These are phyloP conservation scores for Suricata suricatta DNA, from an alignment of 2,113 vertebrate species.

Conservation along the genomic window DNA sequence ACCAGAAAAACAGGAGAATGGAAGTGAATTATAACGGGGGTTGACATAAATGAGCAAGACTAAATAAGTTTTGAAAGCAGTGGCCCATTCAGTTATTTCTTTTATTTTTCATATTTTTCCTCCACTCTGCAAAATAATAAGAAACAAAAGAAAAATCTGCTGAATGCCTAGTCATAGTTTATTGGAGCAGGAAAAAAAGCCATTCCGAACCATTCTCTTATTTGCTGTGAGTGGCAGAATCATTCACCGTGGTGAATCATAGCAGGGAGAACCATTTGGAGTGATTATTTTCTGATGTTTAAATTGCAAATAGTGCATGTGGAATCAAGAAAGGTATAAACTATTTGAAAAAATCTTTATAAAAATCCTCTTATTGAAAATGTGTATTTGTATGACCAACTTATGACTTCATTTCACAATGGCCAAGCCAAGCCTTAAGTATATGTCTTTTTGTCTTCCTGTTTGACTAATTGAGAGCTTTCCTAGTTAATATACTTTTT, in stretches of 20 bases:
- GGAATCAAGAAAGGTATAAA: slow-evolving; percentile 80
- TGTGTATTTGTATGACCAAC: slow-evolving; percentile 38
- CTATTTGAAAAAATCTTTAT: slow-evolving; percentile 69
- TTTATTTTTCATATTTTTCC: slow-evolving; percentile 85
- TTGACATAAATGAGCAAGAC: slow-evolving; percentile 68
- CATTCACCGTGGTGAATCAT: slow-evolving; percentile 83
- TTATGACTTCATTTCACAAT: slow-evolving; percentile 62
- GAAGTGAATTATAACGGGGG: slow-evolving; percentile 66
- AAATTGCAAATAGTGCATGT: slow-evolving; percentile 79
- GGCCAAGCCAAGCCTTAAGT: slow-evolving; percentile 47
- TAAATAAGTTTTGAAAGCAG: slow-evolving; percentile 84
- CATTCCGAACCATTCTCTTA: slow-evolving; percentile 76
- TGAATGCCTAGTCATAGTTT: slow-evolving; percentile 84
- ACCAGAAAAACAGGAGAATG: slow-evolving; percentile 71
- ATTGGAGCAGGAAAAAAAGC: slow-evolving; percentile 86
- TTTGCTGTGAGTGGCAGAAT: slow-evolving; percentile 85
- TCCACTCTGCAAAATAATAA: slow-evolving; percentile 82
- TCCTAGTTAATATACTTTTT: slow-evolving; percentile 66
- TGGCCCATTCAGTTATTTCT: slow-evolving; percentile 80
- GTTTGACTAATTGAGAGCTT: slow-evolving; percentile 65
- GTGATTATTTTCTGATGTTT: slow-evolving; percentile 81
- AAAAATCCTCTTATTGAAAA: slow-evolving; percentile 58
- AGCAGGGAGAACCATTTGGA: slow-evolving; percentile 79
- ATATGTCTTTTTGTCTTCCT: slow-evolving; percentile 63
- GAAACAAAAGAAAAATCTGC: slow-evolving; percentile 86